Base-by-base conservation (phyloP, 2,888 invertebrate species). In the Diploptera punctata region DNA sequence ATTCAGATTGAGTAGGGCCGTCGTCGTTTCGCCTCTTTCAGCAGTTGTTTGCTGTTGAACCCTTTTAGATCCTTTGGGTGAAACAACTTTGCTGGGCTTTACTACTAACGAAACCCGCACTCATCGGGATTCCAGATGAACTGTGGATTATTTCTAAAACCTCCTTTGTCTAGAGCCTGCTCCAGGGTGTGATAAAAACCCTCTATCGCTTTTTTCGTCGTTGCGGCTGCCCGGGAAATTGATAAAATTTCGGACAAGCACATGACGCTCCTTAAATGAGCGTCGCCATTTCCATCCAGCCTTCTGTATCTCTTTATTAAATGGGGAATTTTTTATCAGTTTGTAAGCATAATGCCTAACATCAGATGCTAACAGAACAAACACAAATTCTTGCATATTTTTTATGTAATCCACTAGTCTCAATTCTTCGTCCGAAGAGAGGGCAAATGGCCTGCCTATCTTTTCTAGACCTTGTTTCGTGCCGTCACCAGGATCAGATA, bases 11-110 rank as follows among this genome's bases (percentile, higher is more conserved):
- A 47, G n/a, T n/a, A 47, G 18, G 3, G n/a, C 47, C 47, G 47
- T 47, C 47, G 47, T 47, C n/a, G 47, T 47, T 47, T 47, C 18
- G 18, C 47, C 47, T 47, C 47, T 47, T n/a, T 47, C 47, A 47
- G 10, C 47, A 13, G 47, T 47, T 13, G 47, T 47, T n/a, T 47
- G 47, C 47, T 13, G 47, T n/a, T 47, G 47, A n/a, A 47, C 47
- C n/a, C 47, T 47, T 47, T 47, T 47, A n/a, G 47, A 7, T n/a
- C 47, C 47, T n/a, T n/a, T 47, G n/a, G 47, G 47, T n/a, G 47
- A n/a, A 47, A 47, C 47, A 13, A 47, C 47, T 47, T 47, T 47
- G 47, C n/a, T 47, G 7, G 47, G 47, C n/a, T 47, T 47, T n/a
- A 47, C n/a, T n/a, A 47, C 18, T 4, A 13, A 47, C 18, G 47